Conservation (phyloP, 1,140 invertebrate species). For the Elysia chlorotica region DNA sequence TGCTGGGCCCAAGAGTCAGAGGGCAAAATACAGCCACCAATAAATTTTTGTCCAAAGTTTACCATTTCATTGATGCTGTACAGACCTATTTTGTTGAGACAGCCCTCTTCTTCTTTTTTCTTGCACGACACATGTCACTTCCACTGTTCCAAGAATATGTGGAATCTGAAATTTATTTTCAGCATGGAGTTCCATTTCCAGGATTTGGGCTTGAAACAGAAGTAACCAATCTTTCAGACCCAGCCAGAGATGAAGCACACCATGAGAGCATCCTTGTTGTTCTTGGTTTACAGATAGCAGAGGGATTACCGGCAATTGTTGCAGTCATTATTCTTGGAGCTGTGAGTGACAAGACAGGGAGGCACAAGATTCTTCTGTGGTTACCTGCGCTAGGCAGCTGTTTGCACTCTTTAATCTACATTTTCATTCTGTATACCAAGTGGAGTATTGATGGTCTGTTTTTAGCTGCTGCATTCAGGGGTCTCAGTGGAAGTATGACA, state of each 20-base stretch:
- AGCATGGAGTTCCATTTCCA: conserved; percentile 36
- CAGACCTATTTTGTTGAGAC: conserved; percentile 51
- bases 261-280: conserved; percentile 46
- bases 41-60: conserved; percentile 5
- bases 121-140: conserved; percentile 53
- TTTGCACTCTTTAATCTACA: conserved; percentile 50
- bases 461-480: conserved; percentile 53
- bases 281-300: conserved; percentile 51
- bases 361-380: conserved; percentile 50
- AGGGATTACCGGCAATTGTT: conserved; percentile 53
- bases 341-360: conserved; percentile 51
- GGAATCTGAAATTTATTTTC: conserved; percentile 41
- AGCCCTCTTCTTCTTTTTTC: conserved; percentile 51
- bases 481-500: conserved; percentile 55
- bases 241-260: conserved; percentile 39
- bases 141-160: conserved; percentile 57
- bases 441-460: conserved; percentile 56
- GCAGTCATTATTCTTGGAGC: conserved; percentile 54
- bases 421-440: conserved; percentile 51
- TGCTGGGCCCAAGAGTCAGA: background rate
- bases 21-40: background rate
- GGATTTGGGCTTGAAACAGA: conserved; percentile 16
- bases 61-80: conserved; percentile 30
- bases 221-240: conserved; percentile 19
- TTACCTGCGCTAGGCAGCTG: conserved; percentile 48